phyloP scores from a whole-genome alignment of 2,888 invertebrate genomes.

The Carabus problematicus region DNA sequence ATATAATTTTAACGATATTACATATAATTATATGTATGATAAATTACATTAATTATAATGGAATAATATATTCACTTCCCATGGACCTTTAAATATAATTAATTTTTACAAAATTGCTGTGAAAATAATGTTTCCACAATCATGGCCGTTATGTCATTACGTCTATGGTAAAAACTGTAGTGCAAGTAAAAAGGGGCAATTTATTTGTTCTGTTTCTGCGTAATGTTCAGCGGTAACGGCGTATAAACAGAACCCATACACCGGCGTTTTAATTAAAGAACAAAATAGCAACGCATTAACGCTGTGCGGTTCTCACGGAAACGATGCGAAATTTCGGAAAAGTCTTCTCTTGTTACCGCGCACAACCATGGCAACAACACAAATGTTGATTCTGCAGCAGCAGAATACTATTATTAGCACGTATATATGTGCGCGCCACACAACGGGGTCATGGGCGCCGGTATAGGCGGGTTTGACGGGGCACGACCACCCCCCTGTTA shows the following conservation, averaged over 20 bases:
- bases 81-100: no score
- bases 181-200: no score
- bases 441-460: slow-evolving; percentile 21
- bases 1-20: no score
- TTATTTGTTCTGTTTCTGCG: no score
- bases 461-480: not conserved
- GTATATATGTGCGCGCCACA: not conserved
- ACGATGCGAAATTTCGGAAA: slow-evolving; percentile 33
- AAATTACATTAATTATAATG: no score
- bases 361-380: slow-evolving; percentile 14
- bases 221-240: no score
- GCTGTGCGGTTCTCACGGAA: slow-evolving; percentile 33
- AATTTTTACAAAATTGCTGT: no score
- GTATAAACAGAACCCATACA: not conserved
- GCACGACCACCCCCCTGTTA: not conserved
- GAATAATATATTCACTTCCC: no score
- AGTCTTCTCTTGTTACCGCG: slow-evolving; percentile 35
- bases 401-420: slow-evolving; percentile 25
- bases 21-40: no score
- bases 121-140: no score
- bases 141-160: no score
- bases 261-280: slow-evolving; percentile 23
- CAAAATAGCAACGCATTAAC: slow-evolving; percentile 23
- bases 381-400: not conserved
- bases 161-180: no score